Evolutionary conservation across 2,113 vertebrate species (phyloP).

Genomic region (Chrysochloris asiatica): DNA sequence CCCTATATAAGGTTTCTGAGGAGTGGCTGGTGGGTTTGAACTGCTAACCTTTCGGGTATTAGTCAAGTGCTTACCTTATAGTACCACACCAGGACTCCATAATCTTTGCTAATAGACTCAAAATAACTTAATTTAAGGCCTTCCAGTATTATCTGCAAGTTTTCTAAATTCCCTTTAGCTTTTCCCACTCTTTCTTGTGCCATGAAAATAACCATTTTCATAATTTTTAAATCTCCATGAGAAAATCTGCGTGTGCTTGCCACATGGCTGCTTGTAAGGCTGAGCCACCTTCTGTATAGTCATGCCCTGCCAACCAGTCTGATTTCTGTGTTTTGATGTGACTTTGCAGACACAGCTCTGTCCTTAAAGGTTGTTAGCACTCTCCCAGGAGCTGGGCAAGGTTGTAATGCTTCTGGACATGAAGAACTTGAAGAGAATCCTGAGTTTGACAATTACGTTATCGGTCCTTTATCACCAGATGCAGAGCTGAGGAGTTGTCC

Average conservation of each 20-base stretch:
- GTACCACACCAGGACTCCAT: background rate
- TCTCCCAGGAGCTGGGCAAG: background rate
- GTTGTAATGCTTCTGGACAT: background rate
- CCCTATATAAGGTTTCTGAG: too few relatives aligned
- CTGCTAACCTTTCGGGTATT: too few relatives aligned
- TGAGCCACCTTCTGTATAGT: background rate
- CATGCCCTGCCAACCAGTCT: background rate
- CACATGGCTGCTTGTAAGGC: background rate
- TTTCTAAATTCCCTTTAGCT: background rate
- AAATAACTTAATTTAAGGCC: background rate
- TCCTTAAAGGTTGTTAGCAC: background rate
- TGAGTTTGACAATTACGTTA: background rate
- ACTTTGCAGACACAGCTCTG: background rate
- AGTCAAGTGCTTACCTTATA: too few relatives aligned
- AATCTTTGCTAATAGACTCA: background rate
- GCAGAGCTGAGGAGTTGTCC: background rate
- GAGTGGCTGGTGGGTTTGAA: too few relatives aligned
- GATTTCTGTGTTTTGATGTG: fast-evolving
- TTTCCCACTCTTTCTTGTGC: background rate
- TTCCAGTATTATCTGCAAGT: background rate
- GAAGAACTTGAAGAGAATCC: background rate
- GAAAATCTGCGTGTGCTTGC: background rate
- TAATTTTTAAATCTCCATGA: background rate
- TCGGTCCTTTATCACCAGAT: background rate
- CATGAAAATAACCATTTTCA: background rate